These are phyloP conservation scores for Philypnodon macrostomus DNA, from an alignment of 2,797 vertebrate genomes.

Conservation along the genomic window DNA sequence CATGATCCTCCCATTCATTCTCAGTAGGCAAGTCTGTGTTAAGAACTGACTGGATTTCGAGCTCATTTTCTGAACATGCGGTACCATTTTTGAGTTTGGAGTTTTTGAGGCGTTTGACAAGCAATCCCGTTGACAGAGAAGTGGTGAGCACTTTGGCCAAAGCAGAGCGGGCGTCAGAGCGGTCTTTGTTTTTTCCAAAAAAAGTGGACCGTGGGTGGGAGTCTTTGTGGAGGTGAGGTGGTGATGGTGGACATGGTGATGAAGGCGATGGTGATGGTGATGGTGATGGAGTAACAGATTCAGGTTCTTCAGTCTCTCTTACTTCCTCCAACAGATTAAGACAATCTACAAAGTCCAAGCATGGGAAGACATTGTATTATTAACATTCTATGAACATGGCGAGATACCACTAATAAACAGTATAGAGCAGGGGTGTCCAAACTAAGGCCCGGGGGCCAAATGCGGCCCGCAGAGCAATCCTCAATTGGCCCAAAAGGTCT, in stretches of 20 bases:
- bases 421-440: too few species aligned
- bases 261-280: conserved; percentile 27
- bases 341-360: conserved; percentile 6
- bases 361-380: neutral
- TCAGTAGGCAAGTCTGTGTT: conserved; percentile 21
- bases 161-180: conserved; percentile 38
- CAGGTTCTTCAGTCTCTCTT: conserved; percentile 30
- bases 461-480: too few species aligned
- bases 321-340: conserved; percentile 28
- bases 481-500: too few species aligned
- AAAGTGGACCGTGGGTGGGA: conserved; percentile 18
- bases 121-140: conserved; percentile 39
- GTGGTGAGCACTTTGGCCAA: conserved; percentile 61
- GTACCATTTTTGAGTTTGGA: conserved; percentile 19
- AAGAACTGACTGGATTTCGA: neutral
- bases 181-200: conserved; percentile 36
- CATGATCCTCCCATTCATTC: conserved; percentile 42
- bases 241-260: conserved; percentile 4
- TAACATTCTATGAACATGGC: neutral
- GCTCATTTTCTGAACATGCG: neutral
- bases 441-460: too few species aligned
- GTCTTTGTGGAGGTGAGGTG: conserved; percentile 22
- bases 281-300: conserved; percentile 5
- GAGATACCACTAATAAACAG: too few species aligned
- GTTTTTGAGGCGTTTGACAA: conserved; percentile 41